Evolutionary conservation across 2,113 vertebrate species (phyloP), one percentile per base, ranked within the genome.

Genomic region (Ctenodactylus gundi): DNA sequence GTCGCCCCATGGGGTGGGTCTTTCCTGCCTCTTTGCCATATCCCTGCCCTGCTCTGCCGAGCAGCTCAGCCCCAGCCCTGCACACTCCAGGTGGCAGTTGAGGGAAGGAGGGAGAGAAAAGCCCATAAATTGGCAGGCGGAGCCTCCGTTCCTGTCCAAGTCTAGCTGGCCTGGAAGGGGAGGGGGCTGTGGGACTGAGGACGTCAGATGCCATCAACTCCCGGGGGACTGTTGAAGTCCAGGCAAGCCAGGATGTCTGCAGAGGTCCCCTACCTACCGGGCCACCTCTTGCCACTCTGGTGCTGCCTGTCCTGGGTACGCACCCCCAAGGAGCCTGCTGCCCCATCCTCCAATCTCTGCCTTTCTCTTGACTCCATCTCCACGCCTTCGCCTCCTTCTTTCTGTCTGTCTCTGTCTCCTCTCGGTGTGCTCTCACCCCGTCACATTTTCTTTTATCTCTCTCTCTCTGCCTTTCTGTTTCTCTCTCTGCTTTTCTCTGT

Each of bases 271-370:
- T 95, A 72, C 44, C 34, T 94, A 62, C 98, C 97, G 73, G 60
- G 81, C n/a, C 4, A 11, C n/a, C 76, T 95, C 49, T 93, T 95
- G 97, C 95, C 51, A 87, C 97, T 86, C 92, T 96, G 94, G 95
- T 87, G 97, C 94, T 90, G 82, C 21, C 92, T 3, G 39, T 90
- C 97, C 96, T 97, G 98, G 99, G 98, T 99, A 98, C 0, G 98
- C 96, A 64, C 62, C 72, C 60, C 53, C 12, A 53, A 78, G 86
- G 62, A 70, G 78, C 67, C 73, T 7, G 75, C 77, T 36, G 20
- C 46, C 73, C 27, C 39, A 18, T 39, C 41, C 44, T 29, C 62
- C 2, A 91, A 29, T 41, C 41, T 75, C 17, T 21, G 46, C 44
- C 23, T 75, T 51, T 34, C 4, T 75, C 34, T 31, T 95, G 82